Evolutionary conservation across 2,888 invertebrate species (phyloP).

Genomic region (Malacosoma neustria): DNA sequence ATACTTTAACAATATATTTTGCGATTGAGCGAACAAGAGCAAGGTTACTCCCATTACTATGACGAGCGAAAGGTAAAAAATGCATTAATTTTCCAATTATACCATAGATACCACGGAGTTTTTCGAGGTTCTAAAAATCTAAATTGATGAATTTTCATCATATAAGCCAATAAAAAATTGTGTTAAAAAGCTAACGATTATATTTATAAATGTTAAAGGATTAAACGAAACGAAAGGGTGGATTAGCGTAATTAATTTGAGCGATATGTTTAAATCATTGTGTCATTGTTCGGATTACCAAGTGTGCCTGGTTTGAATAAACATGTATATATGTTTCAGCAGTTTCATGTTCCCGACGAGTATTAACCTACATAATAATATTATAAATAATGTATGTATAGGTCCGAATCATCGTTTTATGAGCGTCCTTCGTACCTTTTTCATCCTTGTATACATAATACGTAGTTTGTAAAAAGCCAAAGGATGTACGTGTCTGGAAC

Average conservation of each 20-base stretch:
- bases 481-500: background rate
- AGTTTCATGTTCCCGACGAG: no score
- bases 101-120: conserved; percentile 1
- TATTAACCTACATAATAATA: no score
- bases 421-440: background rate
- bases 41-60: no score
- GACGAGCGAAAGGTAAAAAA: no score
- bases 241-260: background rate
- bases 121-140: background rate
- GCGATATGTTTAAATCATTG: background rate
- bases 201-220: background rate
- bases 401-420: background rate
- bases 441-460: background rate
- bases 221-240: background rate
- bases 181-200: no score
- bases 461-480: background rate
- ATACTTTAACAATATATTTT: no score
- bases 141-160: no score
- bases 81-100: no score
- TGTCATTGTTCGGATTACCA: background rate
- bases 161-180: no score
- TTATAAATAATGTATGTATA: no score
- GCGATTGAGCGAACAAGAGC: no score
- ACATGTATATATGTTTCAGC: no score
- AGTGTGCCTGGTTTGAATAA: background rate